Conservation (phyloP, 2,113 vertebrate genomes). For the Electrona antarctica region DNA sequence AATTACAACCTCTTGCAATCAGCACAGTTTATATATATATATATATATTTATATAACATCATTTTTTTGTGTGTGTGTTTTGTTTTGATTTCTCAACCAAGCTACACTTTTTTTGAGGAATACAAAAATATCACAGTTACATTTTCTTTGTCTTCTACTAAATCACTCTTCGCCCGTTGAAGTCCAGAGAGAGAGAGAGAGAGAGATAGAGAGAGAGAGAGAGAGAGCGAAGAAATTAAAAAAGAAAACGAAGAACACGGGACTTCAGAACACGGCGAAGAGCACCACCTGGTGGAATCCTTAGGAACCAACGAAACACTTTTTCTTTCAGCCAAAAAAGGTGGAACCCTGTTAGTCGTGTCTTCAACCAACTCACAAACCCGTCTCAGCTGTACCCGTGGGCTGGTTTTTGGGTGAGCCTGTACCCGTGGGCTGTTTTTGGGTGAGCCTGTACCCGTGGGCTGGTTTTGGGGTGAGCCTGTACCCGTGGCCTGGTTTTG, state of each 20-base stretch:
- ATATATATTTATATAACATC: slow-evolving; percentile 44
- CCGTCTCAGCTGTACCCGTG: background rate
- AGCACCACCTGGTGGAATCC: slow-evolving; percentile 30
- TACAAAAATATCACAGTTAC: slow-evolving; percentile 87
- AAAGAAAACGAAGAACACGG: slow-evolving; percentile 14
- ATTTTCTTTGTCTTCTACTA: slow-evolving; percentile 71
- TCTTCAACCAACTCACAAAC: background rate
- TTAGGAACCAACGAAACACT: background rate
- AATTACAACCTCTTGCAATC: slow-evolving; percentile 77
- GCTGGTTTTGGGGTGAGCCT: too few species aligned
- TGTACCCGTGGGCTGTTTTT: too few species aligned
- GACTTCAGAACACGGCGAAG: slow-evolving; percentile 56
- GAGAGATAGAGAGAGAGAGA: background rate
- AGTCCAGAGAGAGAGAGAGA: slow-evolving; percentile 34
- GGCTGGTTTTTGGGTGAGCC: too few species aligned
- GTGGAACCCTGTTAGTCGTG: background rate
- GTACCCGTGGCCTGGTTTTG: background rate
- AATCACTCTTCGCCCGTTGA: slow-evolving; percentile 64
- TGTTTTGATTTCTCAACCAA: slow-evolving; percentile 65
- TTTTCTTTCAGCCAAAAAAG: background rate
- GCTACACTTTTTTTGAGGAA: slow-evolving; percentile 79
- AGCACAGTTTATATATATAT: slow-evolving; percentile 65
- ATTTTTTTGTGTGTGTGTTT: slow-evolving; percentile 13
- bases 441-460: too few species aligned
- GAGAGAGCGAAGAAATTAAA: slow-evolving; percentile 25